Evolutionary conservation across 2,797 vertebrate species (phyloP).

Genomic region (Sebastes cheni): DNA sequence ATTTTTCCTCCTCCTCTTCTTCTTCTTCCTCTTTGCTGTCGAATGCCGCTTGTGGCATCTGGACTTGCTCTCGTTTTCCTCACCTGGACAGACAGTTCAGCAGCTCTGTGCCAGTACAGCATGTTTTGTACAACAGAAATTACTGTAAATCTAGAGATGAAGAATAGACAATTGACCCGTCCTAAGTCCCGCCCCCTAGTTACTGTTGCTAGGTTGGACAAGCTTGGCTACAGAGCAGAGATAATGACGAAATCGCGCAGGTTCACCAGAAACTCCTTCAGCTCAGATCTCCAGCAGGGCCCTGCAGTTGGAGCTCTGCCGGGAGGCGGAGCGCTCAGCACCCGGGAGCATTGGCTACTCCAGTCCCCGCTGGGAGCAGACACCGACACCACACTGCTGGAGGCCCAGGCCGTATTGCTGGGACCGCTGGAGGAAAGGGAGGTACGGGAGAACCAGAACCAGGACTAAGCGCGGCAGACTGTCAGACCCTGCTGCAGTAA

Average conservation of each 20-base stretch:
- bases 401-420: too few species aligned
- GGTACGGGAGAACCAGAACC: too few species aligned
- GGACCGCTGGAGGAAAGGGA: accelerated
- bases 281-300: too few species aligned
- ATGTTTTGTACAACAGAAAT: neutral
- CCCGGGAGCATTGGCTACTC: accelerated
- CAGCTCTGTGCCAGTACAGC: neutral
- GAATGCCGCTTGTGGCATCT: conserved; percentile 87
- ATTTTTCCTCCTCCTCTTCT: conserved; percentile 88
- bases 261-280: too few species aligned
- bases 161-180: too few species aligned
- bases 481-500: too few species aligned
- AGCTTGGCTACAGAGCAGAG: too few species aligned
- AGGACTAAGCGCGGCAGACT: accelerated
- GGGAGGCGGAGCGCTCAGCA: too few species aligned
- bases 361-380: accelerated
- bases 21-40: conserved; percentile 88
- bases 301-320: accelerated
- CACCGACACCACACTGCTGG: too few species aligned
- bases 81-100: conserved; percentile 66
- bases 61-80: conserved; percentile 78
- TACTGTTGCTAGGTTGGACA: too few species aligned
- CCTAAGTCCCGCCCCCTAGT: too few species aligned
- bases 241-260: too few species aligned
- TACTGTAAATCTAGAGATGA: neutral